phyloP scores from a whole-genome alignment of 2,113 vertebrate genomes.

The Neogale vison region DNA sequence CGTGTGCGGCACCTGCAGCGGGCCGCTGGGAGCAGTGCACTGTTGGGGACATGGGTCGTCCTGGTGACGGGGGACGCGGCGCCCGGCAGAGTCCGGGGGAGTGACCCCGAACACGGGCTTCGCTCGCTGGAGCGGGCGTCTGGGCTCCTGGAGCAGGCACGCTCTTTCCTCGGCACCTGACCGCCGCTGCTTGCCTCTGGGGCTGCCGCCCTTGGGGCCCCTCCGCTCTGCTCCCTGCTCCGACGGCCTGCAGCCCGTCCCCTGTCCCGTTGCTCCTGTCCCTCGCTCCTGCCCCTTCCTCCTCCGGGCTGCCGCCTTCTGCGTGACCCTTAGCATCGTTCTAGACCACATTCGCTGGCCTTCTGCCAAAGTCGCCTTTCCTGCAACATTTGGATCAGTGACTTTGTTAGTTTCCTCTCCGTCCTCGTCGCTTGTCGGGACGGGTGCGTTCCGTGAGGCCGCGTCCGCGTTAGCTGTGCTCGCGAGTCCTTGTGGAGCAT shows the following conservation, averaged over 20 bases:
- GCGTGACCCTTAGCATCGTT: background rate
- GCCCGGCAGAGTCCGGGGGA: background rate
- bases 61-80: too few species aligned
- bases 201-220: background rate
- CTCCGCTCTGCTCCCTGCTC: background rate
- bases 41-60: rapidly evolving
- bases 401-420: background rate
- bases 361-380: background rate
- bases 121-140: rapidly evolving
- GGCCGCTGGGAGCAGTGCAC: background rate
- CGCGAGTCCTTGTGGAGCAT: background rate
- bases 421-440: background rate
- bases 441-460: background rate
- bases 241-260: background rate
- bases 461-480: background rate
- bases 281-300: background rate
- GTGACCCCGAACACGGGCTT: background rate
- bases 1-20: background rate
- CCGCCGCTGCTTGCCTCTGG: background rate
- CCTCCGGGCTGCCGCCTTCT: background rate
- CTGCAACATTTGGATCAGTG: too few species aligned
- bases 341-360: background rate
- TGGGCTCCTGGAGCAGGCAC: background rate
- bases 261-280: background rate
- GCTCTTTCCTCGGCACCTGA: background rate